Conservation (phyloP, 2,797 vertebrate species). For the Carduelis carduelis region DNA sequence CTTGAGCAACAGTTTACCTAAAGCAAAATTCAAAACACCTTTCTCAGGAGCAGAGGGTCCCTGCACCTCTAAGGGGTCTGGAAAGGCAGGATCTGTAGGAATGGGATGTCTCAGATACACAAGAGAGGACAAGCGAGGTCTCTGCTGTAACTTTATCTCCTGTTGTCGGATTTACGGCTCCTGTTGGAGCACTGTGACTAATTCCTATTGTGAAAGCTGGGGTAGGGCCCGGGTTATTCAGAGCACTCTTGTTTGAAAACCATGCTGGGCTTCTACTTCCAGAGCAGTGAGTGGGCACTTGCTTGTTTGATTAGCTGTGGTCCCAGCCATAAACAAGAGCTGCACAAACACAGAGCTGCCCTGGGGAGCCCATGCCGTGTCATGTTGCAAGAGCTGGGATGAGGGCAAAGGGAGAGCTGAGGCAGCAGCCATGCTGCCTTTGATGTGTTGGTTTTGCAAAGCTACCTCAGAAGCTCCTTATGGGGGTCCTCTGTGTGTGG, state of each 20-base stretch:
- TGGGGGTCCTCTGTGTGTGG: rapidly evolving
- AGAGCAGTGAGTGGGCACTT: neutral
- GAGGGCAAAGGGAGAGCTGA: neutral
- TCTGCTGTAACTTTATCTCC: neutral
- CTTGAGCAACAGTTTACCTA: neutral
- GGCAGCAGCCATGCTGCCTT: neutral
- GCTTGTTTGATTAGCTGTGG: neutral
- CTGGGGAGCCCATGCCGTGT: rapidly evolving
- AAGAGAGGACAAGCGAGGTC: neutral
- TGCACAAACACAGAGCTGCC: neutral
- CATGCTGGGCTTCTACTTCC: neutral
- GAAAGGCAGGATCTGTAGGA: neutral
- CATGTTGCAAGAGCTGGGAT: neutral
- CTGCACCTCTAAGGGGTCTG: neutral
- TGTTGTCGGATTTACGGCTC: neutral
- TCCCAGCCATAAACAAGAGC: neutral
- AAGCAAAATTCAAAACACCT: neutral
- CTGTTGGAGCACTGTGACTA: neutral
- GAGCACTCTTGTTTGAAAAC: neutral
- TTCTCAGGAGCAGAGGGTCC: neutral
- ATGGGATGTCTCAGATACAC: neutral
- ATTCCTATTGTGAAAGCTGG: conserved; percentile 22
- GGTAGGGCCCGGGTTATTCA: neutral
- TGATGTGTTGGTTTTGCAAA: neutral
- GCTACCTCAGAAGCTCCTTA: neutral